Evolutionary conservation across 2,888 invertebrate species (phyloP).

Genomic region (Dendrolimus houi): DNA sequence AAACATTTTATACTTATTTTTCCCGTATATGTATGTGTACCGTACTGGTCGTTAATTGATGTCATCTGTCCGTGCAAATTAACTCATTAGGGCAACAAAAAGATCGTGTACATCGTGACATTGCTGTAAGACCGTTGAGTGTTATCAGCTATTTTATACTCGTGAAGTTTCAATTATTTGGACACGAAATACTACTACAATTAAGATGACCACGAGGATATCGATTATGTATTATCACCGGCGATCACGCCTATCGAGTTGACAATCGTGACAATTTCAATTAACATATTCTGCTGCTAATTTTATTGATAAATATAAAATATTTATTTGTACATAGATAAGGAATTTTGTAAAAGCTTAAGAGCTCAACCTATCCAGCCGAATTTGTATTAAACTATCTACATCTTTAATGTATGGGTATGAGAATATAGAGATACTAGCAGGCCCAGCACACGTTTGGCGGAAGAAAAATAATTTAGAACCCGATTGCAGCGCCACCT

Average conservation of each 20-base stretch:
- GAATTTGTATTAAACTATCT: too few species aligned
- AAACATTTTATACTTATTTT: too few species aligned
- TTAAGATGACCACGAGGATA: constrained; percentile 24
- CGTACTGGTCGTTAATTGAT: not conserved
- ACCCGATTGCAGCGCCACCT: too few species aligned
- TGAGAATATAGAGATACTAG: too few species aligned
- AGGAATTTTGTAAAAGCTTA: too few species aligned
- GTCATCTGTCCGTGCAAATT: constrained; percentile 24
- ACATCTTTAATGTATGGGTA: too few species aligned
- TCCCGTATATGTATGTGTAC: too few species aligned
- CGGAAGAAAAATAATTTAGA: too few species aligned
- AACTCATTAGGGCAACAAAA: constrained; percentile 42
- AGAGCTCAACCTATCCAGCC: too few species aligned
- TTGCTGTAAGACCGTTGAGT: constrained; percentile 26
- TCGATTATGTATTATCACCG: constrained; percentile 18
- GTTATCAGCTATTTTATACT: constrained; percentile 13
- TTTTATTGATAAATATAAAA: too few species aligned
- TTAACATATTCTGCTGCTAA: not conserved
- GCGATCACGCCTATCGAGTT: not conserved
- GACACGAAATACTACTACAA: constrained; percentile 26
- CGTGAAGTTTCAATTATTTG: constrained; percentile 21
- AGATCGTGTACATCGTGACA: constrained; percentile 45
- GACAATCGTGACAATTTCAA: not conserved
- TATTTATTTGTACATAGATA: too few species aligned
- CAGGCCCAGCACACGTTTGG: too few species aligned